A percentile compares a stretch with the other conserved stretches of the same genome.
phyloP scores from a whole-genome alignment of 2,797 vertebrate species.

The Anguilla megastoma region DNA sequence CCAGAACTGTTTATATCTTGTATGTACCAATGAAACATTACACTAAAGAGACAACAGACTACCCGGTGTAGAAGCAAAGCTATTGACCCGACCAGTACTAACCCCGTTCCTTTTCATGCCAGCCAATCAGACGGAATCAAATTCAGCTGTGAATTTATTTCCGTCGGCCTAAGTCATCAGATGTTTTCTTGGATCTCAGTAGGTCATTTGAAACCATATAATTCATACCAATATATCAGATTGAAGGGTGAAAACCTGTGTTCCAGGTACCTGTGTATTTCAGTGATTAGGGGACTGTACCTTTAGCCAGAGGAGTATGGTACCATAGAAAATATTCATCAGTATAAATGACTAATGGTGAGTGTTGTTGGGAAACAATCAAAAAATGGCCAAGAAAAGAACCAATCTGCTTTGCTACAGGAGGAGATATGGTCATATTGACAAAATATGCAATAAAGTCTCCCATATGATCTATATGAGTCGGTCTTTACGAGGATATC shows the following conservation, averaged over 20 bases:
- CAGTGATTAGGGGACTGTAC: not conserved
- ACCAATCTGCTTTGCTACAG: not conserved
- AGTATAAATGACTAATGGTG: not conserved
- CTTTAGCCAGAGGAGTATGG: not conserved
- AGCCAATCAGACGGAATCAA: not conserved
- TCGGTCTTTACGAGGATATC: not conserved
- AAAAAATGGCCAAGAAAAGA: not conserved
- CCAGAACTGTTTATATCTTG: no score
- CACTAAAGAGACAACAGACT: not conserved
- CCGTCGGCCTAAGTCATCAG: not conserved
- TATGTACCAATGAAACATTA: not conserved
- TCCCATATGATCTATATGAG: not conserved
- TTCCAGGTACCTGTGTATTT: not conserved
- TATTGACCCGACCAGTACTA: no score
- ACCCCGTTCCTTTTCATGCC: no score
- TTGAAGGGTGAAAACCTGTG: not conserved
- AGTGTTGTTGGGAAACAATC: not conserved
- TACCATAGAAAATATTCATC: not conserved
- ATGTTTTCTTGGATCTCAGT: not conserved
- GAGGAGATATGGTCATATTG: not conserved
- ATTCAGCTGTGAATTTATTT: not conserved
- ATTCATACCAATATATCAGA: not conserved
- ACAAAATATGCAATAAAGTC: not conserved
- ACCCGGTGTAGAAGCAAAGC: no score
- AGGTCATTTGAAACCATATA: not conserved